phyloP scores from a whole-genome alignment of 2,797 vertebrate genomes.

The Rhinella marina region DNA sequence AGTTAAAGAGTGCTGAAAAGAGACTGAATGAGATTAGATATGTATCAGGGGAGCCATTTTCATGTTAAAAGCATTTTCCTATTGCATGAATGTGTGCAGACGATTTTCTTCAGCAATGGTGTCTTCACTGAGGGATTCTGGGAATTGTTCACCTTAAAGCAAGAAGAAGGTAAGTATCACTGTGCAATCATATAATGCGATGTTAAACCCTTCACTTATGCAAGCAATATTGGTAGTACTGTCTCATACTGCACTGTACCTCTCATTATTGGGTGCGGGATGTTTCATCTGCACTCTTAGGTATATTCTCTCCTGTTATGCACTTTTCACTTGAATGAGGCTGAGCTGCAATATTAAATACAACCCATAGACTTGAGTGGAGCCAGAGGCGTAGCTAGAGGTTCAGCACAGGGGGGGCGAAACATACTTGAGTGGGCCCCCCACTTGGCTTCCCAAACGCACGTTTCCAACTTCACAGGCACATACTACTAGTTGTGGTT shows the following conservation, averaged over 20 bases:
- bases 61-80: conserved; percentile 31
- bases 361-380: too few relatives aligned
- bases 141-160: neutral
- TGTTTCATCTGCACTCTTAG: neutral
- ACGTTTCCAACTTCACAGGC: too few relatives aligned
- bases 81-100: conserved; percentile 7
- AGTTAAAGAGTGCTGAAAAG: conserved; percentile 23
- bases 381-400: too few relatives aligned
- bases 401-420: too few relatives aligned
- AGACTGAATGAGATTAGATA: conserved; percentile 33
- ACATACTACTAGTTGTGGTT: too few relatives aligned
- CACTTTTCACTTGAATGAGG: neutral
- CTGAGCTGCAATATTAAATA: too few relatives aligned
- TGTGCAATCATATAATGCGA: conserved; percentile 23
- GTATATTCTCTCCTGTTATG: too few relatives aligned
- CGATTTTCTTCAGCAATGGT: neutral
- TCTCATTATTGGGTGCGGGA: neutral
- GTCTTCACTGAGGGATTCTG: conserved; percentile 16
- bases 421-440: too few relatives aligned
- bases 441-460: too few relatives aligned
- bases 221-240: neutral
- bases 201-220: conserved; percentile 15
- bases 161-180: neutral
- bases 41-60: conserved; percentile 25
- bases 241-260: neutral